A percentile compares a stretch with the other conserved stretches of the same genome.
These are phyloP conservation scores for Neria commutata DNA, from an alignment of 2,888 invertebrate genomes.

Conservation along the genomic window DNA sequence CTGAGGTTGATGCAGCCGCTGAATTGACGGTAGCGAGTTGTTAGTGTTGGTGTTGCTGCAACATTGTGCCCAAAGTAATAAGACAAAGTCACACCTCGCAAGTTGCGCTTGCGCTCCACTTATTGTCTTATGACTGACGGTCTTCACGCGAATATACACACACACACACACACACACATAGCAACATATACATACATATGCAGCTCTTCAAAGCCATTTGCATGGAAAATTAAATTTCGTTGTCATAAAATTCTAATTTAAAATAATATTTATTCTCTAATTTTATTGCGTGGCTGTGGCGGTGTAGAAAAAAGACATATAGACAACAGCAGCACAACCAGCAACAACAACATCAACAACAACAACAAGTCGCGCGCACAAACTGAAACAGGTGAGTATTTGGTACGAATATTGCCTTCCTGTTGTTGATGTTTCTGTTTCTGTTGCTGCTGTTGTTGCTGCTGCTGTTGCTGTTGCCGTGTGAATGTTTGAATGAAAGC, in stretches of 20 bases:
- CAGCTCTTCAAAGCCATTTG: conserved; percentile 18
- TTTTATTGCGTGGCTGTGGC: too few relatives aligned
- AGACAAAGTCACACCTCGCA: conserved; percentile 32
- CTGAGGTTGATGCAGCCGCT: conserved; percentile 1
- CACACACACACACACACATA: too few relatives aligned
- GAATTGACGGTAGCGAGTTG: too few relatives aligned
- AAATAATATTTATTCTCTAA: conserved; percentile 20
- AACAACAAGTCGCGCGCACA: not conserved
- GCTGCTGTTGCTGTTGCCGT: not conserved
- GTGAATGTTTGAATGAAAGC: not conserved
- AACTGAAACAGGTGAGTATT: not conserved
- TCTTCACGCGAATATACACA: too few relatives aligned
- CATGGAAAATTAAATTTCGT: conserved; percentile 13
- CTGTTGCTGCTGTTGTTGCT: not conserved
- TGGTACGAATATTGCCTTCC: too few relatives aligned
- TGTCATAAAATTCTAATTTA: conserved; percentile 24
- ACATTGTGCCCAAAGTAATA: too few relatives aligned
- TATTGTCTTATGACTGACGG: too few relatives aligned
- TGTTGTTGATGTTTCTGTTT: too few relatives aligned
- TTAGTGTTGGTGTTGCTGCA: too few relatives aligned
- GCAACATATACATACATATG: too few relatives aligned
- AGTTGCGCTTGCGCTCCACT: too few relatives aligned
- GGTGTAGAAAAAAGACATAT: too few relatives aligned
- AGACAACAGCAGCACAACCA: not conserved
- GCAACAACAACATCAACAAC: not conserved